Evolutionary conservation across 2,888 invertebrate genomes (phyloP).

Genomic region (Prosopocoilus inquinatus): DNA sequence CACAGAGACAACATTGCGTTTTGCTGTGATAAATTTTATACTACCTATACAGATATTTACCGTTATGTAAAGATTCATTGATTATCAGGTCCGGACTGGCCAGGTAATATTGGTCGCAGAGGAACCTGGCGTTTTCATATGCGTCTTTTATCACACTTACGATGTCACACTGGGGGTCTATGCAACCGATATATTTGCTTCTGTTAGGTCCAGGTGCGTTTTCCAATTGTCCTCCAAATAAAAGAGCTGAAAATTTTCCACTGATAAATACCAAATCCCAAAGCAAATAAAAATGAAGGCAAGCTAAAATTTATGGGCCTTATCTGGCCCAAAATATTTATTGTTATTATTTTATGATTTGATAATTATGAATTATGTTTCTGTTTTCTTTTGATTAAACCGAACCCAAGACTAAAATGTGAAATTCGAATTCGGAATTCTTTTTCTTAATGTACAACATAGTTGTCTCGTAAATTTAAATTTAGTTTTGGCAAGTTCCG

Average conservation of each 20-base stretch:
- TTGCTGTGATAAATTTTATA: neutral
- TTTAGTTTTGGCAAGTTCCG: too few species aligned
- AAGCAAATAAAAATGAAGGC: neutral
- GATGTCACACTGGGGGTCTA: constrained; percentile 94
- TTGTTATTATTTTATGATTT: too few species aligned
- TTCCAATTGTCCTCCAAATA: constrained; percentile 72
- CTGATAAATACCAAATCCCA: too few species aligned
- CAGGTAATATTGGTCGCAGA: constrained; percentile 98
- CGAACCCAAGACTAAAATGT: too few species aligned
- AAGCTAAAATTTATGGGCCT: constrained; percentile 12
- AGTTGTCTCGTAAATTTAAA: too few species aligned
- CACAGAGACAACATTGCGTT: neutral
- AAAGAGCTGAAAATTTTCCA: constrained; percentile 61
- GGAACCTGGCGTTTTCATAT: constrained; percentile 94
- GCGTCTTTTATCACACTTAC: constrained; percentile 90
- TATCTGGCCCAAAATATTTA: neutral
- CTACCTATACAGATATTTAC: constrained; percentile 54
- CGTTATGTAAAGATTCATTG: constrained; percentile 65
- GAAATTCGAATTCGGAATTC: too few species aligned
- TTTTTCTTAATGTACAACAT: too few species aligned
- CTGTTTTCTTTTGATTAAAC: too few species aligned
- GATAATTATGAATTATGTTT: too few species aligned
- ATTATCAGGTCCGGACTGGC: constrained; percentile 86
- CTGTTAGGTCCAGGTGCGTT: constrained; percentile 54
- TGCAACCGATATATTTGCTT: constrained; percentile 88